Evolutionary conservation across 2,888 invertebrate species (phyloP).

Genomic region (Alcis repandata): DNA sequence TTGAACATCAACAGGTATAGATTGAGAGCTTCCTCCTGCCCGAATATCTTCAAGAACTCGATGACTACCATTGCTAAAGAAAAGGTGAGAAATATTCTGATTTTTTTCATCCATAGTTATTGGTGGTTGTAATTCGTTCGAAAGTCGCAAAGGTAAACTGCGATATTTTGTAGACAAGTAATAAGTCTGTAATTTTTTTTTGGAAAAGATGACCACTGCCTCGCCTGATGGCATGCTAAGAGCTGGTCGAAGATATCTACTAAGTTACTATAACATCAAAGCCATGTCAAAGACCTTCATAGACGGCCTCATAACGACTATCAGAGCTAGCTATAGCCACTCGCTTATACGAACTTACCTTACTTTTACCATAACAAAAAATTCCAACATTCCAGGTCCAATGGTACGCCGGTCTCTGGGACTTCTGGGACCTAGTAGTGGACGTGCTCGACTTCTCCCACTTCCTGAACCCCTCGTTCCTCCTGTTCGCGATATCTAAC

Average conservation of each 20-base stretch:
- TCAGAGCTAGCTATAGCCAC: too few species aligned
- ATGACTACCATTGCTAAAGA: constrained; percentile 95
- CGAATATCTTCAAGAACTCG: constrained; percentile 95
- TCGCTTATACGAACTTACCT: not conserved
- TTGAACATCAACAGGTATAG: constrained; percentile 93
- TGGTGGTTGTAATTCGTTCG: too few species aligned
- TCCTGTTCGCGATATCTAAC: constrained; percentile 94
- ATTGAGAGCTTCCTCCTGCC: constrained; percentile 94
- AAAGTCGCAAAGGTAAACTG: too few species aligned
- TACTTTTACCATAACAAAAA: too few species aligned
- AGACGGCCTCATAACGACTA: too few species aligned
- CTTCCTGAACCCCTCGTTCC: constrained; percentile 90
- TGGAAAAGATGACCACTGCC: too few species aligned
- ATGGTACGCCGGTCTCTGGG: constrained; percentile 91
- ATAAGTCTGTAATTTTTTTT: too few species aligned
- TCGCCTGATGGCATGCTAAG: too few species aligned
- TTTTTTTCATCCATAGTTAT: not conserved
- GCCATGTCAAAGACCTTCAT: too few species aligned
- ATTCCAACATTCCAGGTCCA: constrained; percentile 76
- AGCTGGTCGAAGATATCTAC: too few species aligned
- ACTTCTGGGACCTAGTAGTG: constrained; percentile 91
- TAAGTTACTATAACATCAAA: not conserved
- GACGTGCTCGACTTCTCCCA: constrained; percentile 94
- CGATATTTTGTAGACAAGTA: too few species aligned
- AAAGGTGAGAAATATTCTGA: constrained; percentile 76